These are phyloP conservation scores for Lethrus apterus DNA, from an alignment of 1,140 invertebrate genomes.

Conservation along the genomic window DNA sequence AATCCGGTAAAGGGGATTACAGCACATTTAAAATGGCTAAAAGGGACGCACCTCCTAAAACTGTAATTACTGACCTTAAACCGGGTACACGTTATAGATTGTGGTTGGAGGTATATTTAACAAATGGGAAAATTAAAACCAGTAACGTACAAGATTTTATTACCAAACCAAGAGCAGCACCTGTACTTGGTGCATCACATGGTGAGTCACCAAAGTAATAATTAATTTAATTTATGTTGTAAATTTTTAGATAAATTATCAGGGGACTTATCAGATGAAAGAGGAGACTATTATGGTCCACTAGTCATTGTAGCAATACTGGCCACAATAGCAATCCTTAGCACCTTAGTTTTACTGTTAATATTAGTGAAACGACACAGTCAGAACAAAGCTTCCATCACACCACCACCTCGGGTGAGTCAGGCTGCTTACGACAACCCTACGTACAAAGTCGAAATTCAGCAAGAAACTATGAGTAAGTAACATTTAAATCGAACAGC, in stretches of 20 bases:
- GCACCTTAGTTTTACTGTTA: conserved; percentile 69
- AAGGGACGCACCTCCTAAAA: conserved; percentile 63
- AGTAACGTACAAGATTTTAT: conserved; percentile 81
- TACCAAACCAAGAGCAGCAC: conserved; percentile 65
- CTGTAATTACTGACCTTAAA: conserved; percentile 63
- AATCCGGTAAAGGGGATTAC: conserved; percentile 65
- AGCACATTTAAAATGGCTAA: conserved; percentile 79
- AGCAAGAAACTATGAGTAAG: conserved; percentile 84
- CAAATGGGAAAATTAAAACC: conserved; percentile 81
- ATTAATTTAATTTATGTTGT: conserved; percentile 6
- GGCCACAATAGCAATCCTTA: conserved; percentile 73
- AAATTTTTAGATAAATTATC: conserved; percentile 54
- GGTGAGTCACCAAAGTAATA: conserved; percentile 45
- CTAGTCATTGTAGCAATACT: conserved; percentile 80
- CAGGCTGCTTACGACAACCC: conserved; percentile 86
- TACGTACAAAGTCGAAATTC: conserved; percentile 87
- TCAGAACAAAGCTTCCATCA: conserved; percentile 59
- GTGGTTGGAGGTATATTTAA: conserved; percentile 81
- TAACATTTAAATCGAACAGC: conserved; percentile 22
- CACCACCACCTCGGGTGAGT: conserved; percentile 59
- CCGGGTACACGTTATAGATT: conserved; percentile 75
- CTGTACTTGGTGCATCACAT: conserved; percentile 44
- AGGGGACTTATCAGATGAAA: conserved; percentile 42
- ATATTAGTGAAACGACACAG: conserved; percentile 69
- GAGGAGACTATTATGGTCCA: conserved; percentile 76